phyloP scores from a whole-genome alignment of 1,140 invertebrate species.

The Solenopsis invicta region DNA sequence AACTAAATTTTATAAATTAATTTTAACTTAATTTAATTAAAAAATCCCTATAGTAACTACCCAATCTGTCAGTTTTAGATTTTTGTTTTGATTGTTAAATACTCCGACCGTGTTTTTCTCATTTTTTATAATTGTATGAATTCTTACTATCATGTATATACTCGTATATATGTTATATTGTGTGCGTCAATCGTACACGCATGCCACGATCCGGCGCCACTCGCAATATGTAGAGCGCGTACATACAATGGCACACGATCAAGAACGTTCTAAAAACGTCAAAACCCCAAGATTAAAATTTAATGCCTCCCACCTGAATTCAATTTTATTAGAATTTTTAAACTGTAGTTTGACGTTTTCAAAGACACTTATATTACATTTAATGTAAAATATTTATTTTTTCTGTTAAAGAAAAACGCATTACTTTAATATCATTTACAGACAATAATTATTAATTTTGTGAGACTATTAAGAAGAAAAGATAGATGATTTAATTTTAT shows the following conservation, averaged over 20 bases:
- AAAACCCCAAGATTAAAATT: neutral
- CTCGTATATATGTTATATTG: conserved; percentile 25
- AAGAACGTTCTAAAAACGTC: neutral
- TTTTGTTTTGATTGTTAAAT: neutral
- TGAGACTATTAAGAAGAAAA: neutral
- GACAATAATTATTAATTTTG: neutral
- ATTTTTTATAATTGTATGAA: neutral
- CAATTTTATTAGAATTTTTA: neutral
- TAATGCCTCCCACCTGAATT: neutral
- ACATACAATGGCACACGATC: conserved; percentile 4
- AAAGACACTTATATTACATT: neutral
- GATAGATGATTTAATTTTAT: neutral
- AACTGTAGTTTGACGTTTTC: neutral
- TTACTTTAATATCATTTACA: neutral
- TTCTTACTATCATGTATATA: conserved; percentile 27
- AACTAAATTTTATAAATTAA: no score
- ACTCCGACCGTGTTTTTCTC: neutral
- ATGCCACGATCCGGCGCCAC: conserved; percentile 46
- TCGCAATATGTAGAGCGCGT: conserved; percentile 12
- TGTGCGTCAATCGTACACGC: conserved; percentile 39
- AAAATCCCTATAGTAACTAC: no score
- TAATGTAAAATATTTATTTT: neutral
- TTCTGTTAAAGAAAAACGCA: neutral
- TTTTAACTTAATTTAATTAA: no score
- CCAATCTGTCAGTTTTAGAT: no score